Evolutionary conservation across 2,113 vertebrate genomes (phyloP).

Genomic region (Callaeas wilsoni): DNA sequence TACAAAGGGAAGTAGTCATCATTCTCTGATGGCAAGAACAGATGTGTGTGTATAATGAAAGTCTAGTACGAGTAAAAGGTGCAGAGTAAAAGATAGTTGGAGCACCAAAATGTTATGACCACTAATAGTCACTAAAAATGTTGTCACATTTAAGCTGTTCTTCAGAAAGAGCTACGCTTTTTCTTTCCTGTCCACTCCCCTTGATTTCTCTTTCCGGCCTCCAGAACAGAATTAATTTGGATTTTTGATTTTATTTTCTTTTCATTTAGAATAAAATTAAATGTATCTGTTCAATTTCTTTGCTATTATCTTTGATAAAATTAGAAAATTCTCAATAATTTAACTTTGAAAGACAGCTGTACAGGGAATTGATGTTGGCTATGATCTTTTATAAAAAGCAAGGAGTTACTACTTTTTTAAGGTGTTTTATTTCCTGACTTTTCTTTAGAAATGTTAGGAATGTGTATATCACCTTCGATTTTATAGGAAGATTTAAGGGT

Average conservation of each 20-base stretch:
- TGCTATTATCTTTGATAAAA: neutral
- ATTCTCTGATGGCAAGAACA: neutral
- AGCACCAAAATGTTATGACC: neutral
- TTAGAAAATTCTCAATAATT: neutral
- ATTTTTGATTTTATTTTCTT: neutral
- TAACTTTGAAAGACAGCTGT: neutral
- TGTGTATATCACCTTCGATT: neutral
- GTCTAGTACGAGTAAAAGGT: neutral
- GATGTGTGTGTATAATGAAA: neutral
- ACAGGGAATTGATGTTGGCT: neutral
- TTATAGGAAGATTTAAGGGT: neutral
- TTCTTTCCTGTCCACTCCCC: rapidly evolving
- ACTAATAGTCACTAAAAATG: neutral
- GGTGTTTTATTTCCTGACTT: neutral
- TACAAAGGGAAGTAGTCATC: neutral
- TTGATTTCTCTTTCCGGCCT: neutral
- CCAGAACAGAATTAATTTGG: neutral
- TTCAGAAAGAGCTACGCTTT: neutral
- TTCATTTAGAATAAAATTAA: neutral
- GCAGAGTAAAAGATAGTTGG: neutral
- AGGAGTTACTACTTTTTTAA: neutral
- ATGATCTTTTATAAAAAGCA: neutral
- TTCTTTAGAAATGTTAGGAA: neutral
- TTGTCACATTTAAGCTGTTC: neutral
- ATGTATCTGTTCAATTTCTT: neutral